Percentiles rank a stretch among this genome's conserved stretches.
Evolutionary conservation across 2,113 vertebrate genomes (phyloP).

Genomic region (Xenopus tropicalis): UCB_Xtro_10.0 CM004447.2:90043001-90043500

Average conservation of each 20-base stretch:
- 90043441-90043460: too few species aligned
- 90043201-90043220: constrained; percentile 24
- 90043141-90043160: constrained; percentile 28
- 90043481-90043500: too few species aligned
- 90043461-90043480: too few species aligned
- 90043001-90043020: neutral
- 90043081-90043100: neutral
- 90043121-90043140: constrained; percentile 38
- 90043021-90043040: neutral
- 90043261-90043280: constrained; percentile 18
- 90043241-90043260: constrained; percentile 17
- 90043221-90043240: constrained; percentile 28
- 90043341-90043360: neutral
- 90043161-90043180: constrained; percentile 34
- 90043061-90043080: constrained; percentile 19
- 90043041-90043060: constrained; percentile 27
- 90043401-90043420: too few species aligned
- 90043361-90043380: neutral
- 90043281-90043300: neutral
- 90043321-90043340: neutral
- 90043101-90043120: constrained; percentile 3
- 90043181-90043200: constrained; percentile 33
- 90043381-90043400: too few species aligned
- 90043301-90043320: neutral
- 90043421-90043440: too few species aligned